Evolutionary conservation across 2,113 vertebrate species (phyloP).

Genomic region (Passer montanus): DNA sequence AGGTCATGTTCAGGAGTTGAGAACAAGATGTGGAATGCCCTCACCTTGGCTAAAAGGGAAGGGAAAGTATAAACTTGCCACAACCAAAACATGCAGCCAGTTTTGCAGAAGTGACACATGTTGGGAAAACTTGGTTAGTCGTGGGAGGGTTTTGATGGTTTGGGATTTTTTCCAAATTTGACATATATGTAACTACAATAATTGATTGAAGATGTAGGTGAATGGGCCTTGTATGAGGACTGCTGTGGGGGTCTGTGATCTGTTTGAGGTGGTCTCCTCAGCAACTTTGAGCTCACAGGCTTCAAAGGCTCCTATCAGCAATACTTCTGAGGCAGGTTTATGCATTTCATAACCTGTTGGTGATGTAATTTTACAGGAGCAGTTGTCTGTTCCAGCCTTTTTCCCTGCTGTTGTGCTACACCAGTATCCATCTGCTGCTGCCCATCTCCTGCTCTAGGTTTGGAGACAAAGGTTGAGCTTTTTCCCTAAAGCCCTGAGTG

Average conservation of each 20-base stretch:
- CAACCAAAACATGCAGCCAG: rapidly evolving
- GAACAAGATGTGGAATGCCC: background rate
- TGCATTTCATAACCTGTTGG: background rate
- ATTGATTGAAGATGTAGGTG: background rate
- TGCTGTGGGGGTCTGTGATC: background rate
- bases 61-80: background rate
- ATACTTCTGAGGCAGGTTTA: background rate
- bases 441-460: background rate
- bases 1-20: background rate
- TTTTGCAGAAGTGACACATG: background rate
- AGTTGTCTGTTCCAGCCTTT: background rate
- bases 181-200: rapidly evolving
- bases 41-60: background rate
- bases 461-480: slow-evolving; percentile 21
- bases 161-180: background rate
- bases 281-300: background rate
- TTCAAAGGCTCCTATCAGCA: background rate
- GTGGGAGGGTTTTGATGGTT: background rate
- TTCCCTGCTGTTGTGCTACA: background rate
- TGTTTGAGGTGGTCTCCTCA: background rate
- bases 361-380: background rate
- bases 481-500: slow-evolving; percentile 1
- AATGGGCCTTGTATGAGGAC: background rate
- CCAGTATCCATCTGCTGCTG: background rate
- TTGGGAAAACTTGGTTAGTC: background rate